Conservation (phyloP, 2,888 invertebrate genomes). For the Ametastegia equiseti region DNA sequence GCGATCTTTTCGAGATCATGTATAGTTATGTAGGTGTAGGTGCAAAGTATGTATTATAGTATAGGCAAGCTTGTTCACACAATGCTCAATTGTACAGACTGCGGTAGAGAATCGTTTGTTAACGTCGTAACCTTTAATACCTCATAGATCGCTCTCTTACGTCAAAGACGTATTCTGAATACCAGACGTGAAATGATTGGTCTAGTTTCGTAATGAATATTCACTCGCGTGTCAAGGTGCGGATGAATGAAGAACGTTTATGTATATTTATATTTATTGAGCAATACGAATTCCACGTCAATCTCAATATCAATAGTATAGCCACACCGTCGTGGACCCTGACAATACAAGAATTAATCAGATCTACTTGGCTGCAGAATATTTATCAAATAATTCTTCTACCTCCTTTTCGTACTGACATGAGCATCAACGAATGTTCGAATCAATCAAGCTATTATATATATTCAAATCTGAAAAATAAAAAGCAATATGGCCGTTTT, state of each 20-base stretch:
- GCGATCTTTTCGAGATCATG: no score
- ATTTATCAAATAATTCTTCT: not conserved
- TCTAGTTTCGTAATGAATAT: constrained; percentile 25
- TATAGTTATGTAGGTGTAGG: no score
- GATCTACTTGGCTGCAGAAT: no score
- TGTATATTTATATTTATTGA: not conserved
- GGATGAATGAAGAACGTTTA: constrained; percentile 10
- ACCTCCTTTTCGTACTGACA: no score
- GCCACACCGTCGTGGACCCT: not conserved
- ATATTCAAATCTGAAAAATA: no score
- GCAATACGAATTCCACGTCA: constrained; percentile 30
- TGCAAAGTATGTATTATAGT: no score
- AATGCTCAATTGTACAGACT: no score
- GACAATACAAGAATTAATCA: not conserved
- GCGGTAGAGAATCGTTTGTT: not conserved
- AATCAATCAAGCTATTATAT: no score
- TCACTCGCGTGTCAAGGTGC: constrained; percentile 14
- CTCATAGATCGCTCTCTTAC: not conserved
- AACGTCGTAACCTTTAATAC: not conserved
- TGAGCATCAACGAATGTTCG: no score
- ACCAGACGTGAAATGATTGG: constrained; percentile 23
- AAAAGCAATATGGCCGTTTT: no score
- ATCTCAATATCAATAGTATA: not conserved
- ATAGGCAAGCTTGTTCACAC: no score
- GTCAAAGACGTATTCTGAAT: not conserved